Base-by-base conservation (phyloP, 2,797 vertebrate species). In the Buphagus erythrorhynchus region DNA sequence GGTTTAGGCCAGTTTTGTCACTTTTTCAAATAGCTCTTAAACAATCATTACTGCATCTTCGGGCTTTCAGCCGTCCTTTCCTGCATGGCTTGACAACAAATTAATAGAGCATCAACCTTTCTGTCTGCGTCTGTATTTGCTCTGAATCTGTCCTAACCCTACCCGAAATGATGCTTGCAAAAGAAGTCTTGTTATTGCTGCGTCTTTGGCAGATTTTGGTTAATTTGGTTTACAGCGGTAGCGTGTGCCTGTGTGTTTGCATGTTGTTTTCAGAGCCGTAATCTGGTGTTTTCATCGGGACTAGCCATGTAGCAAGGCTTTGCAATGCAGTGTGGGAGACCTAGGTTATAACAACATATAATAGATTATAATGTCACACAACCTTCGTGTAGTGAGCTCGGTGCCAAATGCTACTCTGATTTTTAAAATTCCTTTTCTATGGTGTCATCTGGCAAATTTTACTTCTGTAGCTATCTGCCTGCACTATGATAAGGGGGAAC, bases 1-100 rank as follows among this genome's bases (percentile, higher is more conserved):
- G 98, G 93, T 96, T 97, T 88, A 94, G 97, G 92, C 90, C 51
- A 95, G 91, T 97, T 97, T 97, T 97, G 97, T 96, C 96, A 95
- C 89, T 97, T 97, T 96, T 96, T 90, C 93, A 79, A 96, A 94
- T 74, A 75, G 88, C 86, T 97, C 93, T 96, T 96, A 97, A 97
- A 97, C 93, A 96, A 95, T 97, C 95, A 58, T 83, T 92, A 66
- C 91, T 90, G 94, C 96, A 86, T 94, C 96, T 86, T 94, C 68
- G 82, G 79, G 91, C 90, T 96, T 93, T 91, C 59, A 72, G 92
- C 74, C 31, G 16, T 95, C 67, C 92, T 83, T 81, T 72, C 83
- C 83, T 95, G 92, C 90, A 90, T 96, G 83, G 78, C 93, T 95
- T 97, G 95, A 95, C 95, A 95, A 88, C 89, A 79, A 86, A 91